Evolutionary conservation across 2,113 vertebrate genomes (phyloP), one percentile per base, ranked within the genome.

Genomic region (Callithrix jacchus): DNA sequence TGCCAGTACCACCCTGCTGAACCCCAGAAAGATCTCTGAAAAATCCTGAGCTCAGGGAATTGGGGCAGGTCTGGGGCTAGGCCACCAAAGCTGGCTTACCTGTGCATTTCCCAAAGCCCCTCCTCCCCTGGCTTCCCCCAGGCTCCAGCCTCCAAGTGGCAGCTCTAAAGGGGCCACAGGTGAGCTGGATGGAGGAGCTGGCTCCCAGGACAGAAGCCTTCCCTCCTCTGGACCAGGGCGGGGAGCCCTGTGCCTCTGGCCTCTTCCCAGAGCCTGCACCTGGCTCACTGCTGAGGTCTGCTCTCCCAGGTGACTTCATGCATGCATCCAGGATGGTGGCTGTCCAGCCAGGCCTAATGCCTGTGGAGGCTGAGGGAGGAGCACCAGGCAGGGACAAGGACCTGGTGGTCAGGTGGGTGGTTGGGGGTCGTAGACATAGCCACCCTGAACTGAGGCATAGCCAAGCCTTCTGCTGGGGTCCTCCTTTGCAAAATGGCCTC

Each of bases 11-110:
- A 45, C 7, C 6, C 5, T 85, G 87, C 49, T 87, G 85, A 87
- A 49, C 37, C 81, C 49, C 17, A 47, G 61, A 87, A 4, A 76
- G 61, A 83, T 71, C 40, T 91, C 79, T 61, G 17, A 80, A 79
- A 76, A 4, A 20, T 86, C 64, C 91, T 58, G 64, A 94, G 76
- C 64, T 96, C 89, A 88, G 54, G 45, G 95, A 71, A 71, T 87
- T 87, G 88, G 45, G 73, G 94, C 82, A 79, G 90, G 3, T 71
- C 73, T 97, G 89, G 97, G 83, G 85, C 79, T 71, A 82, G 89
- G 42, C 66, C 91, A 94, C 0, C n/a, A 18, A 10, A 88, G 98
- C 94, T 95, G 95, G 82, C 79, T 97, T 95, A 97, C 96, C 93
- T 97, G 91, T 64, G 70, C 91, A 2, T 73, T 92, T 90, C 0